Evolutionary conservation across 2,888 invertebrate genomes (phyloP), one percentile per base, ranked within the genome.

Genomic region (Dinocampus coccinellae): DNA sequence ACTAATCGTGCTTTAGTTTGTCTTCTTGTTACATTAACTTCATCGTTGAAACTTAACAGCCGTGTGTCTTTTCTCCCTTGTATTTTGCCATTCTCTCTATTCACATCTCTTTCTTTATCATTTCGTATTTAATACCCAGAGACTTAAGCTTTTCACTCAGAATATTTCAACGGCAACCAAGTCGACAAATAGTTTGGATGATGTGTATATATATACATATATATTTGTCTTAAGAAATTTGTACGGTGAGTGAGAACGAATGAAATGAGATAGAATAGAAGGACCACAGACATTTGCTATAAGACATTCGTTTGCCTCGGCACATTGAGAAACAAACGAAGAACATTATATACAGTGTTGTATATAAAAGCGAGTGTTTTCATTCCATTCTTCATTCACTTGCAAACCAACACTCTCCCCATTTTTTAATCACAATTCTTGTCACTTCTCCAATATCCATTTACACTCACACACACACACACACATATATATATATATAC

Each of bases 1-100:
- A 76, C 77, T 77, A 77, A 77, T 77, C 77, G 77, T 72, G 70
- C 75, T 53, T 73, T 73, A 73, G 71, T 47, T 62, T 64, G 65
- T 65, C 69, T 68, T 60, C n/a, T n/a, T n/a, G n/a, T n/a, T n/a
- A n/a, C n/a, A n/a, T n/a, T n/a, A 67, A 47, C 72, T 74, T 60
- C 72, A 66, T 74, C 63, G 61, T n/a, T 65, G 72, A 70, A 66
- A 69, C 57, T 66, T 53, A 71, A 62, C 71, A 71, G 71, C 71
- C 71, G 71, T 66, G 71, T 66, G 36, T 71, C 62, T 66, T 71
- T 39, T 71, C 66, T 53, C 53, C 24, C 42, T 64, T 58, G 58
- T 55, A 42, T 62, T 69, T 60, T 72, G 60, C 36, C 47, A 60
- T 57, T 62, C 33, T 61, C 69, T 53, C 22, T 55, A 61, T 20